Evolutionary conservation across 2,113 vertebrate genomes (phyloP).

Genomic region (Halcyon senegalensis): DNA sequence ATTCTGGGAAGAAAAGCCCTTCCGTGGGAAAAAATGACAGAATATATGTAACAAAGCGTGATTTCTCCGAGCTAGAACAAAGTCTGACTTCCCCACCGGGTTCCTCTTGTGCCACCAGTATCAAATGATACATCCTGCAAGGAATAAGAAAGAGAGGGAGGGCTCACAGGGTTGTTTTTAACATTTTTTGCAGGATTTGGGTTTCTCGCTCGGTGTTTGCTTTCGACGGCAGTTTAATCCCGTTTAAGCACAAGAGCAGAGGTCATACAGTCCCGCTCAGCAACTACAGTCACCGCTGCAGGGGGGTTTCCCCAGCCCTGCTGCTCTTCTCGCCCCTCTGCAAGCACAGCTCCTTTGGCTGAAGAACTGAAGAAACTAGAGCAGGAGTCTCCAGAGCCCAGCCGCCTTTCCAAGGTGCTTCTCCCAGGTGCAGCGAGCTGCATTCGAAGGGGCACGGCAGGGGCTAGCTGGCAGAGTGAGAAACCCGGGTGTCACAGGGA

Average conservation of each 20-base stretch:
- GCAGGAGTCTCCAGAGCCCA: neutral
- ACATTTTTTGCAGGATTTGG: neutral
- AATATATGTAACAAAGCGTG: neutral
- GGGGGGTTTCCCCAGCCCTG: neutral
- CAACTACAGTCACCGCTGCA: neutral
- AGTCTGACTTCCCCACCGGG: neutral
- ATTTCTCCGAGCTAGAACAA: neutral
- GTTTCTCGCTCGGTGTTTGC: neutral
- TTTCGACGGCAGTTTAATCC: neutral
- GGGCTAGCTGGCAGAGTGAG: neutral
- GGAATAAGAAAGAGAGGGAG: neutral
- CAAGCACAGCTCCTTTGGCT: neutral
- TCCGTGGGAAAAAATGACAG: neutral
- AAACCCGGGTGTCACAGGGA: neutral
- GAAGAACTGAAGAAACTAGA: constrained; percentile 5
- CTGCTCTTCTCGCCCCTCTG: neutral
- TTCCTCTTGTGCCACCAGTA: neutral
- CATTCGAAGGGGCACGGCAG: neutral
- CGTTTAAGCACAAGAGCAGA: neutral
- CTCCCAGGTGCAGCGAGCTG: neutral
- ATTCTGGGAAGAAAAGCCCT: neutral
- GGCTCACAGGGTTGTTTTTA: neutral
- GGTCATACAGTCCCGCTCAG: neutral
- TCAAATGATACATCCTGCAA: neutral
- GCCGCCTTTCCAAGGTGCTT: fast-evolving